phyloP scores from a whole-genome alignment of 2,113 vertebrate species.

The Nanorana parkeri region DNA sequence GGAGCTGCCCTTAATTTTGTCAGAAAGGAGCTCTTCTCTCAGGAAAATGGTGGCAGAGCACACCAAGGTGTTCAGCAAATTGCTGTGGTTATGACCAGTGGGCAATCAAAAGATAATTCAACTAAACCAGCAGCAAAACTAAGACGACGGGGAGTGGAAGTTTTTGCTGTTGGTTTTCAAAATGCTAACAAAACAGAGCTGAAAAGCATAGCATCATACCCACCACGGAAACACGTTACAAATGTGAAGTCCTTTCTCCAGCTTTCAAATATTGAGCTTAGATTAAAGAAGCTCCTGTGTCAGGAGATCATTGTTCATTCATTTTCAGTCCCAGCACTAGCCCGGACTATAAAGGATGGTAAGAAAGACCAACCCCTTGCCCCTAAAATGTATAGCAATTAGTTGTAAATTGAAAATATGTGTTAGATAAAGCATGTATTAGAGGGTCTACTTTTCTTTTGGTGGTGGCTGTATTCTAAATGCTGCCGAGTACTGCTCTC shows the following conservation, averaged over 20 bases:
- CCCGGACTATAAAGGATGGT: slow-evolving; percentile 73
- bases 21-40: slow-evolving; percentile 66
- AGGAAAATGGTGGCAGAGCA: slow-evolving; percentile 69
- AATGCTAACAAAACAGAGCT: slow-evolving; percentile 64
- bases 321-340: slow-evolving; percentile 25
- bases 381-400: too few relatives aligned
- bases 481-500: too few relatives aligned
- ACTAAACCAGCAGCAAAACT: slow-evolving; percentile 67
- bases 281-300: slow-evolving; percentile 75
- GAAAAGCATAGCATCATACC: slow-evolving; percentile 75
- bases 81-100: slow-evolving; percentile 79
- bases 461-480: too few relatives aligned
- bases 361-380: slow-evolving; percentile 10
- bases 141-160: slow-evolving; percentile 66
- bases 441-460: too few relatives aligned
- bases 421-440: too few relatives aligned
- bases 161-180: slow-evolving; percentile 77
- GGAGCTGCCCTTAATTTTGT: slow-evolving; percentile 76
- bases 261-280: slow-evolving; percentile 67
- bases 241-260: slow-evolving; percentile 71
- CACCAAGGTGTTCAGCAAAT: slow-evolving; percentile 72
- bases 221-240: slow-evolving; percentile 69
- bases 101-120: slow-evolving; percentile 74
- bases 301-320: slow-evolving; percentile 63
- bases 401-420: too few relatives aligned